A percentile compares a stretch with the other conserved stretches of the same genome.
phyloP scores from a whole-genome alignment of 2,113 vertebrate genomes.

The Centropus unirufus region DNA sequence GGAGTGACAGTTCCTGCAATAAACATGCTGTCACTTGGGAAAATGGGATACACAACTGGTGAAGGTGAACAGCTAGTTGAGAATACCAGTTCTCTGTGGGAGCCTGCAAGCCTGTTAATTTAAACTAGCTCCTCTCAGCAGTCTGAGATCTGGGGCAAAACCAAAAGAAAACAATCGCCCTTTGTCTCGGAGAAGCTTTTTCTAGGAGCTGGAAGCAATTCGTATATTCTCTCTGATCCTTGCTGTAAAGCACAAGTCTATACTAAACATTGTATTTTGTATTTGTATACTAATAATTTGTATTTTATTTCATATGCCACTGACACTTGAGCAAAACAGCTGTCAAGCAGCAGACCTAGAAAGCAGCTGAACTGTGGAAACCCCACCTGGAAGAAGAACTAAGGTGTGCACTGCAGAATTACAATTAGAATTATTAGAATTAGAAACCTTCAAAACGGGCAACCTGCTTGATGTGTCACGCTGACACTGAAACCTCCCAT shows the following conservation, averaged over 20 bases:
- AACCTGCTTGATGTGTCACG: rapidly evolving
- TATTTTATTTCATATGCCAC: neutral
- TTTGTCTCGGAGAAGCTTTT: rapidly evolving
- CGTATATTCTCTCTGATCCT: neutral
- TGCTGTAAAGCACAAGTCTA: neutral
- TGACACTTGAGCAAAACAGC: neutral
- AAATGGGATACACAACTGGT: rapidly evolving
- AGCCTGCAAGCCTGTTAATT: neutral
- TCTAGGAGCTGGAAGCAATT: neutral
- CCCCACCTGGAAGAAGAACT: neutral
- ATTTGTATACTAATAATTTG: too few relatives aligned
- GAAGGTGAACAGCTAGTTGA: neutral
- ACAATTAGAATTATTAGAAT: too few relatives aligned
- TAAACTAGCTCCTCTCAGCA: neutral
- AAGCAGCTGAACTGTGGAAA: neutral
- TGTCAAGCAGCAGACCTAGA: neutral
- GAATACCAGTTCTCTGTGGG: rapidly evolving
- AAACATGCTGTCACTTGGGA: neutral
- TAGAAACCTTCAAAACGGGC: neutral
- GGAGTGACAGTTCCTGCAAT: neutral
- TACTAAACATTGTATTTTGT: neutral
- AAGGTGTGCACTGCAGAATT: neutral
- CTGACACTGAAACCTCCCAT: neutral
- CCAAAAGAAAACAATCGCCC: rapidly evolving
- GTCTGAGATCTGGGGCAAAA: neutral